Base-by-base conservation (phyloP, 2,797 vertebrate genomes). In the Cryptoprocta ferox region DNA sequence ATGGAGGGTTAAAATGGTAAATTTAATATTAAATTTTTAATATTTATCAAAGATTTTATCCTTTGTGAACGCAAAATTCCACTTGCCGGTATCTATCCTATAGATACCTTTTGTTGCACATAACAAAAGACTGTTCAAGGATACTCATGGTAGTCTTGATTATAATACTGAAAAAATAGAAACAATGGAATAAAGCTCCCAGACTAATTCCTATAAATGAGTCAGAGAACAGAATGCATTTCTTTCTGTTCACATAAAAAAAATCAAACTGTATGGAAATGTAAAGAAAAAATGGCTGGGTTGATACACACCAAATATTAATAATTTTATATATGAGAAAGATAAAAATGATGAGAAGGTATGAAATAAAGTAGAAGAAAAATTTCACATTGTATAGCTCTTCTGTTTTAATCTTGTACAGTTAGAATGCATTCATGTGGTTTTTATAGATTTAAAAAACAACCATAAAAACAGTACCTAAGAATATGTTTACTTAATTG, bases 181-280 rank as follows among this genome's bases (percentile, higher is more conserved):
- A 95, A 81, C 32, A 68, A 56, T 24, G n/a, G 21, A 63, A 92
- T 71, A 63, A 88, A 80, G 1, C 11, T 89, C n/a, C 70, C 42
- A 79, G 79, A 92, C 12, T 84, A 45, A 53, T 66, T 94, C 95
- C 80, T 71, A 80, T 73, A 84, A 90, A 53, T 53, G 32, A 90
- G 26, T 79, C 75, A 92, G 42, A 86, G 24, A 85, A 93, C 5
- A 83, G 12, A 94, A 92, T 78, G 4, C 9, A 95, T 85, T 83
- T 84, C 39, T 78, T 89, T 81, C 45, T 78, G 4, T 73, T 94
- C 50, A 90, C 3, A 11, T 79, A 70, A 45, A 68, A 73, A 45
- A 94, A 53, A 86, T 32, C 59, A 81, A 89, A 83, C 61, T 37
- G 1, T 48, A 63, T 61, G n/a, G 28, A 95, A 78, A 39, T 80